phyloP scores from a whole-genome alignment of 2,797 vertebrate genomes.

The Apodemus agrarius region DNA sequence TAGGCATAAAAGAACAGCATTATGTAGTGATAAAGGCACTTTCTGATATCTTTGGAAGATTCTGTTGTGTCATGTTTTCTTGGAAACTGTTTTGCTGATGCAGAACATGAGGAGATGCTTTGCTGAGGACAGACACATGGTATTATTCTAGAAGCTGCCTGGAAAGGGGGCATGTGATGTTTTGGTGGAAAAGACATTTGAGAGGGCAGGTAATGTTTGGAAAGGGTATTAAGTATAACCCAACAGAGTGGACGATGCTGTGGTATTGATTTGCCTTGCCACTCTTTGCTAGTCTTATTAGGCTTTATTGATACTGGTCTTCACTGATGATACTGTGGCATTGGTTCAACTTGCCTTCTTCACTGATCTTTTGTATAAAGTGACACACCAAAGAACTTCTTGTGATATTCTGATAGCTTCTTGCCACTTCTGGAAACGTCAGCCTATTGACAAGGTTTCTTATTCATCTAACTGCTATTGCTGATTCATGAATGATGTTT shows the following conservation, averaged over 20 bases:
- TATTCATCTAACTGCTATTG: background rate
- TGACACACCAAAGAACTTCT: background rate
- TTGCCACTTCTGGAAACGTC: background rate
- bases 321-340: background rate
- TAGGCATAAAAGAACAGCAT: background rate
- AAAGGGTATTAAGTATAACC: background rate
- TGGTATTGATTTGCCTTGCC: background rate
- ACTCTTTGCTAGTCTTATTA: background rate
- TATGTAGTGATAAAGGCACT: background rate
- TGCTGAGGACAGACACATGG: background rate
- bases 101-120: background rate
- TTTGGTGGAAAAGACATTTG: background rate
- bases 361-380: background rate
- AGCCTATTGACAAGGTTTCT: background rate
- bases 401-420: background rate
- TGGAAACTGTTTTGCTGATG: background rate
- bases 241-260: background rate
- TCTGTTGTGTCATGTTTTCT: background rate
- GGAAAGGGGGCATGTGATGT: background rate
- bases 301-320: too few species aligned
- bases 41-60: background rate
- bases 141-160: background rate
- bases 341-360: background rate
- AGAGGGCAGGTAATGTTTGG: background rate
- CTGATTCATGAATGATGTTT: background rate